Conservation (phyloP, 2,113 vertebrate species). For the Dicrurus megarhynchus region DNA sequence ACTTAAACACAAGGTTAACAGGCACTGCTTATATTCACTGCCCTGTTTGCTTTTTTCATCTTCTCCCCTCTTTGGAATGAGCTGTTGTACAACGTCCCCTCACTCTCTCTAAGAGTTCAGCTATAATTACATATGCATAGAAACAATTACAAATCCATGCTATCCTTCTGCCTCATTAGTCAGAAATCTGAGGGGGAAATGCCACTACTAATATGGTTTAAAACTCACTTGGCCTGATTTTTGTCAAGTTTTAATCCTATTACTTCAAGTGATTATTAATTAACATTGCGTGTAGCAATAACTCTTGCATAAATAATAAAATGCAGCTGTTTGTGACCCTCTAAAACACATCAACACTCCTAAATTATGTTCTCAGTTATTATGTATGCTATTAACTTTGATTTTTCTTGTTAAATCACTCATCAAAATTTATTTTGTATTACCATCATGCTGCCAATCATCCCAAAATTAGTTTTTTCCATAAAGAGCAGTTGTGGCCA, state of each 20-base stretch:
- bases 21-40: neutral
- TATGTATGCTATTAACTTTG: neutral
- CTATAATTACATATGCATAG: neutral
- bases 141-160: neutral
- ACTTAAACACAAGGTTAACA: neutral
- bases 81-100: neutral
- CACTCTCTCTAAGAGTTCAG: neutral
- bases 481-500: neutral
- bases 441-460: neutral
- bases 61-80: neutral
- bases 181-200: constrained; percentile 25
- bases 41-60: neutral
- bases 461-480: neutral
- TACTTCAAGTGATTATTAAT: constrained; percentile 43
- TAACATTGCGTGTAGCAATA: neutral
- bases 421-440: neutral
- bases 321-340: neutral
- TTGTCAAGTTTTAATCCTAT: constrained; percentile 41
- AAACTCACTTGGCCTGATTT: constrained; percentile 21
- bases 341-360: neutral
- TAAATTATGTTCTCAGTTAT: neutral
- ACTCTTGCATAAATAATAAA: constrained; percentile 12
- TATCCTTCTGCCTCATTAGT: constrained; percentile 9
- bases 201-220: neutral
- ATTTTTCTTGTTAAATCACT: neutral